A percentile compares a stretch with the other conserved stretches of the same genome.
Conservation (phyloP, 2,113 vertebrate species). For the Sclerurus mexicanus region DNA sequence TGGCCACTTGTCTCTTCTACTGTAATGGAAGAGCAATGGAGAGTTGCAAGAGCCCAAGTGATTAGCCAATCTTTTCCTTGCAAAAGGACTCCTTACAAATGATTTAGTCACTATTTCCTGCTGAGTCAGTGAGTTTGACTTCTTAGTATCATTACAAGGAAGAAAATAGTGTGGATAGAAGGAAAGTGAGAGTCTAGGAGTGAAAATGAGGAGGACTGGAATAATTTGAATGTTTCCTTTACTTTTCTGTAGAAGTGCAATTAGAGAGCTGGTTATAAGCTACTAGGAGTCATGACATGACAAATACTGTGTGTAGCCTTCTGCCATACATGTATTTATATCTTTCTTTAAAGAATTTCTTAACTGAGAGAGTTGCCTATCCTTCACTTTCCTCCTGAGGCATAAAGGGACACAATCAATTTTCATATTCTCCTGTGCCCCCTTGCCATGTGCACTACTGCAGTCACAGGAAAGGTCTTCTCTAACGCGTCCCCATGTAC, state of each 20-base stretch:
- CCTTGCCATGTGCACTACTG: neutral
- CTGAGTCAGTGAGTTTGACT: neutral
- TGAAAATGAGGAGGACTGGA: neutral
- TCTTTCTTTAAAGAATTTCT: neutral
- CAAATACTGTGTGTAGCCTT: neutral
- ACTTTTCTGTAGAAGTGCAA: neutral
- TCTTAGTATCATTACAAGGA: neutral
- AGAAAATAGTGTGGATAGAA: neutral
- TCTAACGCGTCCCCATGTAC: neutral
- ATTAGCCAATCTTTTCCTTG: neutral
- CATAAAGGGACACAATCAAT: neutral
- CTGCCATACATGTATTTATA: neutral
- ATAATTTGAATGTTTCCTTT: neutral
- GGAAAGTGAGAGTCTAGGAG: neutral
- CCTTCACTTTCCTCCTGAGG: neutral
- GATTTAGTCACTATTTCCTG: neutral
- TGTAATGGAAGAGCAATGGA: neutral
- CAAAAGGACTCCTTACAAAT: neutral
- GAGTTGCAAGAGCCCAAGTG: neutral
- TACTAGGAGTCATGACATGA: neutral
- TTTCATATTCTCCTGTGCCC: neutral
- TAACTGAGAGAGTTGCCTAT: neutral
- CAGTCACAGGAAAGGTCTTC: neutral
- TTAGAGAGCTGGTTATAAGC: neutral
- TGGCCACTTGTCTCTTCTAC: neutral